Evolutionary conservation across 2,113 vertebrate genomes (phyloP).

Genomic region (Pseudois nayaur): DNA sequence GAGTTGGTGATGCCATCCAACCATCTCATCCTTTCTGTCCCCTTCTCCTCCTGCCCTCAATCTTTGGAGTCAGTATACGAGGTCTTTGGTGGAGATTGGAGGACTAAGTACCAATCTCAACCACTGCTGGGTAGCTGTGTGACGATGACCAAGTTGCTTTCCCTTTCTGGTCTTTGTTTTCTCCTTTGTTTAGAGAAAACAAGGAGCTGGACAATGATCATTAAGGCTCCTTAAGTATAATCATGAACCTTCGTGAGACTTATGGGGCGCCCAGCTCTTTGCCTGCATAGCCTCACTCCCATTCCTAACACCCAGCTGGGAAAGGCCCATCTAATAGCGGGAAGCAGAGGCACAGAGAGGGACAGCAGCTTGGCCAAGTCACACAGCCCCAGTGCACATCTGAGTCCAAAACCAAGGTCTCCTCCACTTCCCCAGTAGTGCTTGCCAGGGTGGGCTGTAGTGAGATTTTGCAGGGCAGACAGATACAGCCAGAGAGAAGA

Average conservation of each 20-base stretch:
- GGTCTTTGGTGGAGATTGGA: neutral
- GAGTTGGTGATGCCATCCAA: neutral
- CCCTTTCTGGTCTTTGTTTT: neutral
- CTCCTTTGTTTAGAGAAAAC: neutral
- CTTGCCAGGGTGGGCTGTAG: neutral
- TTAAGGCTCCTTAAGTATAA: neutral
- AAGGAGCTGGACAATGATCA: neutral
- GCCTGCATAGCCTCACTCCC: neutral
- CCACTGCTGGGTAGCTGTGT: neutral
- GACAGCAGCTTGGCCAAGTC: neutral
- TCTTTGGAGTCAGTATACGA: neutral
- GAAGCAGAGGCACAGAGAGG: neutral
- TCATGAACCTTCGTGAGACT: neutral
- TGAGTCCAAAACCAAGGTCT: neutral
- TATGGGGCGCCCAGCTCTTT: neutral
- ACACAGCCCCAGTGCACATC: neutral
- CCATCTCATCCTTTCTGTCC: neutral
- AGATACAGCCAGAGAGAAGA: neutral
- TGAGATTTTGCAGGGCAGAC: neutral
- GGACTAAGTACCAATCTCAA: neutral
- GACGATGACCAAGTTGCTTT: neutral
- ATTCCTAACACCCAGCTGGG: accelerated
- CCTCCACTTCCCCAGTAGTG: neutral
- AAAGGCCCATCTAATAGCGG: neutral
- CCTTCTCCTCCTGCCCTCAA: neutral